Evolutionary conservation across 2,888 invertebrate genomes (phyloP).

Genomic region (Tachina lurida): DNA sequence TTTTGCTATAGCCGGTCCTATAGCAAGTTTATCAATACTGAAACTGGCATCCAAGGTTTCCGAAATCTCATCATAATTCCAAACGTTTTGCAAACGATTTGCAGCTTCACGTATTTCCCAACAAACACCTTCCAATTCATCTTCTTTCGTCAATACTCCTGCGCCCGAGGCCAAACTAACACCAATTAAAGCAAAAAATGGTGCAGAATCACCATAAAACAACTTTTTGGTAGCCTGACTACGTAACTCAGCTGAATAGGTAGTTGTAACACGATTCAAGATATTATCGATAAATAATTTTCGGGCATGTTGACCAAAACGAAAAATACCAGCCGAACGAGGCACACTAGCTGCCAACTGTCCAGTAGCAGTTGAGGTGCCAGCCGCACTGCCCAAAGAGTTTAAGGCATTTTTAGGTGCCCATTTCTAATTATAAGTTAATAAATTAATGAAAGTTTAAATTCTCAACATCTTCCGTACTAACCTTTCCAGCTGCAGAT

Average conservation of each 20-base stretch:
- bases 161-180: conserved; percentile 89
- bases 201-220: conserved; percentile 88
- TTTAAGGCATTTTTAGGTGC: conserved; percentile 57
- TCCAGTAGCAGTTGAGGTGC: conserved; percentile 49
- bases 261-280: conserved; percentile 87
- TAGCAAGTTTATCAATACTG: conserved; percentile 85
- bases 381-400: conserved; percentile 59
- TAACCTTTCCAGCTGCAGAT: conserved; percentile 78
- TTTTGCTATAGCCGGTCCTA: conserved; percentile 89
- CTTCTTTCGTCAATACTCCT: conserved; percentile 89
- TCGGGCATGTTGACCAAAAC: conserved; percentile 86
- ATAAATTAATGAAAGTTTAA: neutral
- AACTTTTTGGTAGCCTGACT: conserved; percentile 86
- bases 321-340: conserved; percentile 81
- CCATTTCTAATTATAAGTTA: conserved; percentile 37
- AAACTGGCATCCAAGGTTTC: conserved; percentile 83
- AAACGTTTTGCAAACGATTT: conserved; percentile 79
- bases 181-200: conserved; percentile 89
- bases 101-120: conserved; percentile 88
- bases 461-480: conserved; percentile 9
- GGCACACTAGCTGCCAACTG: conserved; percentile 69
- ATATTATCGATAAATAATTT: conserved; percentile 88
- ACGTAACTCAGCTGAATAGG: conserved; percentile 86
- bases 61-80: conserved; percentile 80
- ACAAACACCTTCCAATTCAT: conserved; percentile 90